phyloP scores from a whole-genome alignment of 2,888 invertebrate species.

The Peribatodes rhomboidaria region DNA sequence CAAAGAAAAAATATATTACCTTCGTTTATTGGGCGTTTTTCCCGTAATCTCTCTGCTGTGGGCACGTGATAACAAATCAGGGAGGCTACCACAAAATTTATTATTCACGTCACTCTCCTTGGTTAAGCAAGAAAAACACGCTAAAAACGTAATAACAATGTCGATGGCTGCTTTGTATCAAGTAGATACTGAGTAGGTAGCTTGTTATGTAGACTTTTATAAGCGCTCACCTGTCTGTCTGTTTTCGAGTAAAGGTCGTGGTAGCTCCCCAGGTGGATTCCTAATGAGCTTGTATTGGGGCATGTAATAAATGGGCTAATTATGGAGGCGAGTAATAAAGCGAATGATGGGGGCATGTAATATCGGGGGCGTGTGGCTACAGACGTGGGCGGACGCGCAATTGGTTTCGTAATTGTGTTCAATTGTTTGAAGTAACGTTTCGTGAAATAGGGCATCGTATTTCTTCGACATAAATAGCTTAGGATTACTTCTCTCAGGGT shows the following conservation, averaged over 20 bases:
- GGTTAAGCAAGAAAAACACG: neutral
- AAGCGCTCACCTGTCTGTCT: too few relatives aligned
- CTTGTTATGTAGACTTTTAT: too few relatives aligned
- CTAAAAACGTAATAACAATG: neutral
- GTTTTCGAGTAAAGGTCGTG: neutral
- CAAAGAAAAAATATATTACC: slow-evolving; percentile 51
- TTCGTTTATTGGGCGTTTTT: slow-evolving; percentile 41
- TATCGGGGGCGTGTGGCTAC: slow-evolving; percentile 1
- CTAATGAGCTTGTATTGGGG: slow-evolving; percentile 30
- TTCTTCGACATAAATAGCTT: neutral
- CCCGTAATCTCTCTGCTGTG: slow-evolving; percentile 38
- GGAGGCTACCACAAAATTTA: neutral
- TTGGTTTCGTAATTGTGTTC: slow-evolving; percentile 27
- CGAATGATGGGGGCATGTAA: slow-evolving; percentile 6
- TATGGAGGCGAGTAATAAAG: slow-evolving; percentile 15
- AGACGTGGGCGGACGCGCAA: slow-evolving; percentile 7
- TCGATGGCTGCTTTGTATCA: too few relatives aligned
- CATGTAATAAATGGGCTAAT: slow-evolving; percentile 22
- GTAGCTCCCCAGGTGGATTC: slow-evolving; percentile 15
- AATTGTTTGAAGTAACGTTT: slow-evolving; percentile 15
- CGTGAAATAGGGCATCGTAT: neutral
- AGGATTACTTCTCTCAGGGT: too few relatives aligned
- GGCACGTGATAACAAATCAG: slow-evolving; percentile 43
- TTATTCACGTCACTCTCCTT: neutral
- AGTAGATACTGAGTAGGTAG: too few relatives aligned